A percentile compares a stretch with the other conserved stretches of the same genome.
These are phyloP conservation scores for Vidua macroura DNA, from an alignment of 2,113 vertebrate species.

Conservation along the genomic window DNA sequence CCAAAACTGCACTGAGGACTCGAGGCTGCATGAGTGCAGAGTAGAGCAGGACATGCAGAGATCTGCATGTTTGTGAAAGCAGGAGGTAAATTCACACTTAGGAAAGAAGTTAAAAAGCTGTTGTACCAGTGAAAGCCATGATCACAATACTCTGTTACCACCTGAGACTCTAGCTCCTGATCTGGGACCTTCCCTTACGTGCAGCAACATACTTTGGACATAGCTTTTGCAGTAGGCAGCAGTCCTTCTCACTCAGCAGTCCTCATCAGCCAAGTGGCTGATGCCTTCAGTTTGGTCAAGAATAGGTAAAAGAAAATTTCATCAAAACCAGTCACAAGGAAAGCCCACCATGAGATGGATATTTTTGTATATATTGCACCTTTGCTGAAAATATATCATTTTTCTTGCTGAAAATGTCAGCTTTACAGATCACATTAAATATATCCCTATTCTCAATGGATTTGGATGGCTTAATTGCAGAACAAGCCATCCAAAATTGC, in stretches of 20 bases:
- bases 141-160: neutral
- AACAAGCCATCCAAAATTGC: neutral
- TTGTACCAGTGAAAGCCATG: neutral
- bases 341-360: rapidly evolving
- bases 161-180: neutral
- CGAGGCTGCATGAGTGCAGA: rapidly evolving
- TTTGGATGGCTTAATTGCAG: neutral
- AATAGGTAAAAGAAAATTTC: neutral
- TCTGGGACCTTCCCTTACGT: neutral
- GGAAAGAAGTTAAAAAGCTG: neutral
- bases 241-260: neutral
- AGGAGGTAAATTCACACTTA: neutral
- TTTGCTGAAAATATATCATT: neutral
- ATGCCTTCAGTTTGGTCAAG: neutral
- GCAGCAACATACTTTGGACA: neutral
- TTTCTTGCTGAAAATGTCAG: neutral
- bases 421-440: neutral
- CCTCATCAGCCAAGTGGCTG: neutral
- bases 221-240: neutral
- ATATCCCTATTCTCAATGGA: neutral
- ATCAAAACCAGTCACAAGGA: neutral
- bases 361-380: neutral
- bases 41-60: neutral
- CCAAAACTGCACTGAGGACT: neutral
- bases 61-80: neutral